phyloP scores from a whole-genome alignment of 2,888 invertebrate species.

The Tetranychus truncatus region DNA sequence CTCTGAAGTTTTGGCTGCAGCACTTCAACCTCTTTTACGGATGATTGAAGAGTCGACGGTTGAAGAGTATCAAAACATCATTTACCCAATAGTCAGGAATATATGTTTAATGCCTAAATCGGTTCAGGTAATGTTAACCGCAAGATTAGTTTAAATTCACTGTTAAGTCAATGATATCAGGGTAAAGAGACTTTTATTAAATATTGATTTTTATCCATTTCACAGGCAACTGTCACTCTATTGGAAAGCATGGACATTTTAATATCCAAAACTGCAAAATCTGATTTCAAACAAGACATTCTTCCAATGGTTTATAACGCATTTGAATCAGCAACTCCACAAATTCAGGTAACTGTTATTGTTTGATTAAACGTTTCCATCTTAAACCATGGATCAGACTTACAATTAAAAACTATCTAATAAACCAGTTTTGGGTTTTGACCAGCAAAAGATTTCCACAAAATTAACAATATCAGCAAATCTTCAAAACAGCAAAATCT shows the following conservation, averaged over 20 bases:
- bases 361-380: background rate
- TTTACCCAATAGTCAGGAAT: conserved; percentile 48
- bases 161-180: too few relatives aligned
- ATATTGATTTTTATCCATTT: background rate
- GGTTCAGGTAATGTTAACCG: conserved; percentile 37
- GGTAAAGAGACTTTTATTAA: background rate
- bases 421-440: too few relatives aligned
- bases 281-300: conserved; percentile 59
- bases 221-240: conserved; percentile 63
- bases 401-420: too few relatives aligned
- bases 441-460: too few relatives aligned
- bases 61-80: conserved; percentile 58
- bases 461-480: too few relatives aligned
- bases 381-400: background rate
- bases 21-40: conserved; percentile 60
- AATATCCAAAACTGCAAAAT: conserved; percentile 61
- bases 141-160: background rate
- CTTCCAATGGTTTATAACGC: conserved; percentile 67
- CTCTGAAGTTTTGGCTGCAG: conserved; percentile 66
- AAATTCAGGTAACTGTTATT: conserved; percentile 54
- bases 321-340: conserved; percentile 67
- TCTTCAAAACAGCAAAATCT: too few relatives aligned
- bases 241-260: conserved; percentile 74
- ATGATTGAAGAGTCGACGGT: conserved; percentile 57
- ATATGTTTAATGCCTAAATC: conserved; percentile 34